Evolutionary conservation across 1,140 invertebrate genomes (phyloP), one percentile per base, ranked within the genome.

Genomic region (Mactra quadrangularis): DNA sequence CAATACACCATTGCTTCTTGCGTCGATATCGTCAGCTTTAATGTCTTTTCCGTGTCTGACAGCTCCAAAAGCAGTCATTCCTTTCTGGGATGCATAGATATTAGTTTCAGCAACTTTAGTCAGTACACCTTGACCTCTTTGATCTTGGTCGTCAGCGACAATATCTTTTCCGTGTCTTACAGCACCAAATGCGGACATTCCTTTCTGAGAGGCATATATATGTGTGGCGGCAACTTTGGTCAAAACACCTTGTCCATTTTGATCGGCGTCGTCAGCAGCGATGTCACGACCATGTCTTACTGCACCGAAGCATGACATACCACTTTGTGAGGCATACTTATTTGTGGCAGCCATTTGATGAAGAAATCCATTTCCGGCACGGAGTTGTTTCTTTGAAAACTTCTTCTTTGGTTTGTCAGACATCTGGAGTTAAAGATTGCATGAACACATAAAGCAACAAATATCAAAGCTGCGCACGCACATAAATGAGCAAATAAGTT

Each of bases 101-200:
- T 99, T 99, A 86, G 96, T 97, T 57, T 97, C 97, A 89, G 98
- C 97, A 92, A 99, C 97, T 31, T 99, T 94, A 75, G 96, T 97
- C 89, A 99, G 98, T 59, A 98, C 96, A 31, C 95, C 95, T 87
- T 98, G 96, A 1, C 97, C 97, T 31, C 97, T 97, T 84, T 96
- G 95, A 66, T 1, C 95, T 17, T 81, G 66, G 27, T 90, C 88
- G 57, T 90, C 90, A 33, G 85, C 86, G 25, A 76, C 82, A 71
- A 92, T 91, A 81, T 92, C 91, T 64, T 88, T 76, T n/a, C 98
- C 98, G 94, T 98, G 97, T 93, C 97, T 94, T 84, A 97, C 97
- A 93, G 98, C 97, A 1, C 88, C 88, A n/a, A 89, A 84, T 82
- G 97, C 97, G 88, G 98, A 84, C 90, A 98, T 97, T 45, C 97